A percentile compares a stretch with the other conserved stretches of the same genome.
Evolutionary conservation across 2,888 invertebrate genomes (phyloP).

Genomic region (Dinocampus coccinellae): DNA sequence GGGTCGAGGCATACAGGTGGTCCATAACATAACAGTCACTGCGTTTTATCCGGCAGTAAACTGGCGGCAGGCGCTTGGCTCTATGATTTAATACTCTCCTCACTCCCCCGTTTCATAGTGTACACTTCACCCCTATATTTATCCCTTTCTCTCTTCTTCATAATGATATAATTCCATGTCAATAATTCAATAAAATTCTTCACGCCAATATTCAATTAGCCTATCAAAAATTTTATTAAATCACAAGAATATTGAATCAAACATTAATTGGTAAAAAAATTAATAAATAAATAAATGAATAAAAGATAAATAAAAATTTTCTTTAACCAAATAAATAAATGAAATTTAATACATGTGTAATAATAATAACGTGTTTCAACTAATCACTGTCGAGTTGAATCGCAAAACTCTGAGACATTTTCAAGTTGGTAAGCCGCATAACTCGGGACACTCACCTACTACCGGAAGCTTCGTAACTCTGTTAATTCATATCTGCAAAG

Average conservation of each 20-base stretch:
- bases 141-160: conserved; percentile 40
- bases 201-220: neutral
- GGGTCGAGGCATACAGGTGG: conserved; percentile 70
- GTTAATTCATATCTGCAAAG: conserved; percentile 69
- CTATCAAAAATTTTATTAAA: no score
- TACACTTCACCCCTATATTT: conserved; percentile 26
- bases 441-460: conserved; percentile 46
- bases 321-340: no score
- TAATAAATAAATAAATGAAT: no score
- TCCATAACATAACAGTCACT: conserved; percentile 70
- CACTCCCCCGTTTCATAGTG: conserved; percentile 51
- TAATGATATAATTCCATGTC: neutral
- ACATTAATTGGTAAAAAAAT: no score
- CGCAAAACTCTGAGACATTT: conserved; percentile 54
- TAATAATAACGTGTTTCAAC: conserved; percentile 16
- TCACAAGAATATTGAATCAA: no score
- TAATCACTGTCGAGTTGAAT: conserved; percentile 39
- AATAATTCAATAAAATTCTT: conserved; percentile 26
- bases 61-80: conserved; percentile 67
- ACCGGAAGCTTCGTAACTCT: conserved; percentile 61
- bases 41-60: conserved; percentile 70
- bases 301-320: neutral
- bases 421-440: conserved; percentile 64
- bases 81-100: conserved; percentile 69
- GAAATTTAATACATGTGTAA: neutral